Evolutionary conservation across 92 coral and sea anemone species (phyloP).

Genomic region (Epizoanthus ramosus): DNA sequence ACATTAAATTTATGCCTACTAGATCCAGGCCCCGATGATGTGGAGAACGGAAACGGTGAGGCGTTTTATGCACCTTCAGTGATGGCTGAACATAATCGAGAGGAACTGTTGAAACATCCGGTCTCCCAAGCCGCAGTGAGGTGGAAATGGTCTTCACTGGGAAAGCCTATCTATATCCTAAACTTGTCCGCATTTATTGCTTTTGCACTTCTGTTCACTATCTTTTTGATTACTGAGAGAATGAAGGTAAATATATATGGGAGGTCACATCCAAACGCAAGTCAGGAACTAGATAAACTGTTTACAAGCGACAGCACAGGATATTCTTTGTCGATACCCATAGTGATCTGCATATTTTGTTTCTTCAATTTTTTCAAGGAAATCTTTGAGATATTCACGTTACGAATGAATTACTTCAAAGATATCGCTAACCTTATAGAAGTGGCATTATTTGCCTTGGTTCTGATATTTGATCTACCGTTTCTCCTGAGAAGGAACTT

Average conservation of each 20-base stretch:
- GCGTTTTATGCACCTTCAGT: constrained; percentile 57
- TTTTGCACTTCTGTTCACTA: constrained; percentile 63
- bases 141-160: constrained; percentile 77
- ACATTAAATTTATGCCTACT: constrained; percentile 45
- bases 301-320: constrained; percentile 12
- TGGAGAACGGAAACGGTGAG: background rate
- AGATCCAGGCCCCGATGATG: constrained; percentile 73
- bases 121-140: constrained; percentile 71
- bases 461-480: constrained; percentile 64
- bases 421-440: constrained; percentile 72
- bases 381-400: constrained; percentile 63
- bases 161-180: constrained; percentile 62
- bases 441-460: constrained; percentile 29
- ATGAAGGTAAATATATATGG: constrained; percentile 48
- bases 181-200: constrained; percentile 53
- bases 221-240: constrained; percentile 68
- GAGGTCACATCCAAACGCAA: constrained; percentile 44
- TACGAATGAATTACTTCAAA: constrained; percentile 57
- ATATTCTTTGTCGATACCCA: constrained; percentile 39
- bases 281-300: constrained; percentile 24
- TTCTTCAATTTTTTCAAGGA: constrained; percentile 51
- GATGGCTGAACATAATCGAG: constrained; percentile 76
- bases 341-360: constrained; percentile 46
- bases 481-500: constrained; percentile 55
- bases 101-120: constrained; percentile 74